Evolutionary conservation across 2,888 invertebrate species (phyloP).

Genomic region (Catocala sponsa): DNA sequence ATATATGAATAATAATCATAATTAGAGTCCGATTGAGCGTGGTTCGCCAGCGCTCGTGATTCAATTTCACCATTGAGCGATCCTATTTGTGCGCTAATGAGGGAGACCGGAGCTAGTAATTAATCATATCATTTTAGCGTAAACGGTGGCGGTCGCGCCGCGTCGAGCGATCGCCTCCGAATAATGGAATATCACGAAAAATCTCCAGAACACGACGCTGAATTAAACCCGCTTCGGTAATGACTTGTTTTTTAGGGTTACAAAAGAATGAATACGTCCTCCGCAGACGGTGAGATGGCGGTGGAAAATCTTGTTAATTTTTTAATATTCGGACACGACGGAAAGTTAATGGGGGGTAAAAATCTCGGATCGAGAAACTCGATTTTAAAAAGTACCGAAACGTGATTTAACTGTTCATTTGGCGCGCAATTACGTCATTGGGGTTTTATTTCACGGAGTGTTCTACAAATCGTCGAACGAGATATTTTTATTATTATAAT

Average conservation of each 20-base stretch:
- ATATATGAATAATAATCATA: slow-evolving; percentile 79
- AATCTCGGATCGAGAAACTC: slow-evolving; percentile 54
- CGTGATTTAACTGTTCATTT: slow-evolving; percentile 61
- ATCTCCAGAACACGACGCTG: slow-evolving; percentile 77
- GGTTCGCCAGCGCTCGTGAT: slow-evolving; percentile 72
- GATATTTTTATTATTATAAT: slow-evolving; percentile 34
- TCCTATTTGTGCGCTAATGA: slow-evolving; percentile 85
- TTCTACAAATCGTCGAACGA: slow-evolving; percentile 44
- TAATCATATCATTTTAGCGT: slow-evolving; percentile 87
- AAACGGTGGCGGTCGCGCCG: slow-evolving; percentile 75
- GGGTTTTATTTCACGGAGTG: slow-evolving; percentile 34
- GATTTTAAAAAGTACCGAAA: slow-evolving; percentile 56
- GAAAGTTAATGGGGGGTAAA: slow-evolving; percentile 77
- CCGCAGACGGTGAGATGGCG: slow-evolving; percentile 74
- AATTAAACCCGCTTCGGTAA: slow-evolving; percentile 84
- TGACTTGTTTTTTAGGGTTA: slow-evolving; percentile 88
- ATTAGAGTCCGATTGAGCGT: slow-evolving; percentile 79
- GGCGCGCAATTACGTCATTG: slow-evolving; percentile 45
- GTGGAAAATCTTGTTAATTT: slow-evolving; percentile 79
- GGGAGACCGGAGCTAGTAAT: slow-evolving; percentile 81
- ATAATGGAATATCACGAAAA: slow-evolving; percentile 84
- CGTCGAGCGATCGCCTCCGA: slow-evolving; percentile 77
- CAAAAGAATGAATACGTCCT: slow-evolving; percentile 85
- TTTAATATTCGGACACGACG: slow-evolving; percentile 68
- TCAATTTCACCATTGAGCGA: slow-evolving; percentile 85